Evolutionary conservation across 2,797 vertebrate species (phyloP), one percentile per base, ranked within the genome.

Genomic region (Sebastes taczanowskii): DNA sequence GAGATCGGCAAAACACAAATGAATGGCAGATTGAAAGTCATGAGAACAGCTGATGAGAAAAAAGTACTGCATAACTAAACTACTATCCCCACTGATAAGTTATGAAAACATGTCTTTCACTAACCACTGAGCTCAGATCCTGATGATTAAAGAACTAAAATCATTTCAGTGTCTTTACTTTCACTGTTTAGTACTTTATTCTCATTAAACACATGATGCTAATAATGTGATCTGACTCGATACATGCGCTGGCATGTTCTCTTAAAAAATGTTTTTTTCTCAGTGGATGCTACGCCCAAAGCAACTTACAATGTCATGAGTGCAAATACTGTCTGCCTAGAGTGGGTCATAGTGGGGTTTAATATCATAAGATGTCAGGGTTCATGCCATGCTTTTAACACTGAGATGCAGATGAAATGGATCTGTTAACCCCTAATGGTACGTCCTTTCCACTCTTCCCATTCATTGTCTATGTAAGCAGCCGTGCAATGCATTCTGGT

Each of bases 311-410:
- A 13, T 55, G 16, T 32, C 67, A 63, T 3, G 32, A 74, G 66
- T 46, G 27, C 64, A 71, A 76, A 83, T 13, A 32, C 46, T 63
- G 71, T 66, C 42, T 74, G 71, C 61, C 32, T 13, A 25, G 63
- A 77, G 71, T 61, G 59, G 65, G 74, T 81, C 72, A 81, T 32
- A 74, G 59, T 14, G 16, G 30, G 69, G 58, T 30, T 77, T 55
- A 53, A 71, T 71, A 78, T 59, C 4, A 7, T 1, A 5, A 30
- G 11, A 66, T 52, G 20, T 46, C 53, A 67, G 46, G 11, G 11
- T 16, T 55, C 6, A n/a, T 53, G 55, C 3, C 8, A 3, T 14
- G 23, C 25, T 74, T 60, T 59, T 64, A 22, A 75, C 78, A 64
- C 64, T 6, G 13, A 77, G 38, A 60, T 60, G 69, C 3, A 42